A percentile compares a stretch with the other conserved stretches of the same genome.
Conservation (phyloP, 2,797 vertebrate species). For the Sebastes umbrosus region DNA sequence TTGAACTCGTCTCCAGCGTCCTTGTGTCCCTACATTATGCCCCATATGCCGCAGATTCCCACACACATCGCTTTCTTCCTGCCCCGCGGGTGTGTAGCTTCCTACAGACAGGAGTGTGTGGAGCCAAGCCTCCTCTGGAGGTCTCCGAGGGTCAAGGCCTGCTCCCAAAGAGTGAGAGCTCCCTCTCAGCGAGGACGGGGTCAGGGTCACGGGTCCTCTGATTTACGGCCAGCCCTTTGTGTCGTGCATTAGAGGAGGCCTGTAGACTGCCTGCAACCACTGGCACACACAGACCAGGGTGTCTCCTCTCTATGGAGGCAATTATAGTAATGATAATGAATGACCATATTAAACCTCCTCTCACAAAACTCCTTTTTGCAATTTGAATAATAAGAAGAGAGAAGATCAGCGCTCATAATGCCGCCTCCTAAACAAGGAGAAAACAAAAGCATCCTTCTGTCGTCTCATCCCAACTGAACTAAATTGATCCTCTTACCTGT, state of each 20-base stretch:
- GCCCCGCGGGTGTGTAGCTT: constrained; percentile 61
- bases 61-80: constrained; percentile 74
- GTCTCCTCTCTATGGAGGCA: constrained; percentile 66
- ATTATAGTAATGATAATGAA: constrained; percentile 75
- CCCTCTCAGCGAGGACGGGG: constrained; percentile 68
- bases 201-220: constrained; percentile 76
- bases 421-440: constrained; percentile 34
- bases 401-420: constrained; percentile 41
- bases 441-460: constrained; percentile 72
- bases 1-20: constrained; percentile 47
- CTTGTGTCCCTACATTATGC: constrained; percentile 51
- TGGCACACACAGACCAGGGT: constrained; percentile 53
- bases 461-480: constrained; percentile 61
- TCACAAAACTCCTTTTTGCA: constrained; percentile 39
- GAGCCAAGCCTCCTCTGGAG: constrained; percentile 69
- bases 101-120: constrained; percentile 67
- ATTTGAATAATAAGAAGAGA: constrained; percentile 53
- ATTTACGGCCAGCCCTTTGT: constrained; percentile 78
- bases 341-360: constrained; percentile 62
- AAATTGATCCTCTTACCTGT: constrained; percentile 77
- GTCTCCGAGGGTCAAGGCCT: constrained; percentile 77
- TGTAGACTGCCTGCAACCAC: constrained; percentile 44
- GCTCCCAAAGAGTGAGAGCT: constrained; percentile 69
- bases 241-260: constrained; percentile 49
- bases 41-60: constrained; percentile 83